Evolutionary conservation across 2,888 invertebrate species (phyloP), one percentile per base, ranked within the genome.

Genomic region (Sarcophaga caerulescens): DNA sequence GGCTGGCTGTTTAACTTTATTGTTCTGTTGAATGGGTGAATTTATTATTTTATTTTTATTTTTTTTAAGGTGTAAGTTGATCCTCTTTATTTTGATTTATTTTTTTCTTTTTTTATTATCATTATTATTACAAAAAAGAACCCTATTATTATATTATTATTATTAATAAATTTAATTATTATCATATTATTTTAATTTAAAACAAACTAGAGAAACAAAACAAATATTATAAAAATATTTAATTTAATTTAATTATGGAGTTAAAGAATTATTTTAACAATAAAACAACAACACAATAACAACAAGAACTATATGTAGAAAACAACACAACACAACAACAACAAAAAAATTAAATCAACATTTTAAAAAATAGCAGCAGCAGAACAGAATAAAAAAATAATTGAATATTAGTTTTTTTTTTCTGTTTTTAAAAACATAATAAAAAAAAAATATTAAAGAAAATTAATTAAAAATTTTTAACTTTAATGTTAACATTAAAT

Each of bases 11-110:
- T 77, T 77, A 71, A 71, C 35, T 77, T 71, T 52, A 77, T 66
- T 71, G 47, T 77, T 60, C 66, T 66, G 66, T 82, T 86, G 75
- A 75, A 75, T 71, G 81, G 86, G 70, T 81, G 84, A 81, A 71
- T 75, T 86, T 86, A 69, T 81, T 69, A 80, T 62, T 23, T 76
- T 45, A 45, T 66, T 73, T 4, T 74, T 70, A 78, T 10, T 81
- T 80, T 84, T 81, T 60, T 73, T 86, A 86, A 81, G 86, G 86
- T 86, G 81, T 86, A 86, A 86, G 84, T 79, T 86, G 68, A 86
- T 79, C 77, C 68, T 75, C 52, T 81, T 80, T 78, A 19, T 75
- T 73, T 70, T 74, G n/a, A 66, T 19, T 60, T 44, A 59, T 76
- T 73, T 77, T 76, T 74, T 77, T 65, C 47, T 52, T 52, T 52